Percentiles rank a stretch among this genome's conserved stretches.
phyloP scores from a whole-genome alignment of 1,140 invertebrate genomes.

The Sipha flava region DNA sequence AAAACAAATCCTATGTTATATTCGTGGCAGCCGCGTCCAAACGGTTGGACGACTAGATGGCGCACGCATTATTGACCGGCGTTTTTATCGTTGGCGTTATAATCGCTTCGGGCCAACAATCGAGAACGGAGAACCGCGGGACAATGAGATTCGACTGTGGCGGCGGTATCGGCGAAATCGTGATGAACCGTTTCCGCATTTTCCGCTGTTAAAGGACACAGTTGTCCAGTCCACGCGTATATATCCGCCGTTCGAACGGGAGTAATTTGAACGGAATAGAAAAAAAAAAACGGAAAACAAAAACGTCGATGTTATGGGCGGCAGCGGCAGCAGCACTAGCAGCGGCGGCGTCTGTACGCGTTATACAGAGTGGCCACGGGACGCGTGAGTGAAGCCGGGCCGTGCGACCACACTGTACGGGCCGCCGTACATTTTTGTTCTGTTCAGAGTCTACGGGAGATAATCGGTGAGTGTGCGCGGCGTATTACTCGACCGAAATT shows the following conservation, averaged over 20 bases:
- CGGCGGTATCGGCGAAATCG: no score
- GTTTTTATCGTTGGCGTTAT: no score
- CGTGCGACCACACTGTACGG: not conserved
- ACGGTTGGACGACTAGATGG: not conserved
- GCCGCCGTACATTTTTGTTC: constrained; percentile 25
- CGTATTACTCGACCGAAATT: constrained; percentile 31
- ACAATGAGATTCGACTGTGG: no score
- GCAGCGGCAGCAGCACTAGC: not conserved
- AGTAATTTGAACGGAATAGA: no score
- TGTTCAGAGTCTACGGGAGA: constrained; percentile 21
- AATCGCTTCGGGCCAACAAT: no score
- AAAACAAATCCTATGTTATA: not conserved
- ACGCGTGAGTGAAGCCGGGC: not conserved
- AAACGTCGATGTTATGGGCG: not conserved
- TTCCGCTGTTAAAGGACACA: no score
- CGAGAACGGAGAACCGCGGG: no score
- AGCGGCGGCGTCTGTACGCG: not conserved
- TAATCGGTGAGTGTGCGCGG: constrained; percentile 32
- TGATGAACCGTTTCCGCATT: no score
- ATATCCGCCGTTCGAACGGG: no score
- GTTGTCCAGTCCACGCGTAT: no score
- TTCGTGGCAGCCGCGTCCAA: not conserved
- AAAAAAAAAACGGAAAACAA: no score
- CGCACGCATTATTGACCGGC: not conserved
- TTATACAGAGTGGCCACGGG: constrained; percentile 21